Evolutionary conservation across 1,140 invertebrate species (phyloP), one percentile per base, ranked within the genome.

Genomic region (Pollicipes pollicipes): DNA sequence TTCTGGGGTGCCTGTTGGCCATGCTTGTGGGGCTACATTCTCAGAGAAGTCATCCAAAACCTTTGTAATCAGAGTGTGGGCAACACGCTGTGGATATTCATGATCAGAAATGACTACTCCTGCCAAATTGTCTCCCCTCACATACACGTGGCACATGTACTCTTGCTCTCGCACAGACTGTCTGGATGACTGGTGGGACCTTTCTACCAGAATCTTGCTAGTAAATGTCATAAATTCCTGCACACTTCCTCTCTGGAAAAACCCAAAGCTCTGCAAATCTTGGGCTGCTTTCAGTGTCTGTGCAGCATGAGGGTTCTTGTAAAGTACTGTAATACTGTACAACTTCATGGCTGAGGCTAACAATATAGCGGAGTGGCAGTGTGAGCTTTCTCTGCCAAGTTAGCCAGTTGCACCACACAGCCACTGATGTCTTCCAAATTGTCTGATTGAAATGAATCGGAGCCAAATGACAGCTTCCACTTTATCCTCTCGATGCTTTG

Each of bases 221-320:
- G 95, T 92, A 83, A 98, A 97, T 73, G 86, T 85, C 91, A 98
- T 95, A 77, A 98, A 98, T 79, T 98, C 94, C 79, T 91, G 89
- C 28, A 95, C 88, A 76, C 90, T 93, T 68, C 86, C 84, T 78
- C 92, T 82, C 85, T 98, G 95, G 78, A 98, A 98, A 80, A 91
- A 98, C 70, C 92, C 90, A 80, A 98, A 97, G 67, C 90, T 91
- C 75, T 90, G 87, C 69, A 99, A 82, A 76, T 98, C 95, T 77
- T 89, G 93, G 1, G 90, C 86, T 31, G 88, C 85, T 80, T 95
- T 95, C 16, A 99, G 80, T 66, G 88, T 83, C 66, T 85, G 88
- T 0, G 88, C 90, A 77, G 84, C 88, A 68, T 84, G 85, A 24
- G 85, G 82, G 64, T 86, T 77, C 83, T 98, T 97, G 77, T 91